phyloP scores from a whole-genome alignment of 2,797 vertebrate genomes.

The Amniataba percoides region DNA sequence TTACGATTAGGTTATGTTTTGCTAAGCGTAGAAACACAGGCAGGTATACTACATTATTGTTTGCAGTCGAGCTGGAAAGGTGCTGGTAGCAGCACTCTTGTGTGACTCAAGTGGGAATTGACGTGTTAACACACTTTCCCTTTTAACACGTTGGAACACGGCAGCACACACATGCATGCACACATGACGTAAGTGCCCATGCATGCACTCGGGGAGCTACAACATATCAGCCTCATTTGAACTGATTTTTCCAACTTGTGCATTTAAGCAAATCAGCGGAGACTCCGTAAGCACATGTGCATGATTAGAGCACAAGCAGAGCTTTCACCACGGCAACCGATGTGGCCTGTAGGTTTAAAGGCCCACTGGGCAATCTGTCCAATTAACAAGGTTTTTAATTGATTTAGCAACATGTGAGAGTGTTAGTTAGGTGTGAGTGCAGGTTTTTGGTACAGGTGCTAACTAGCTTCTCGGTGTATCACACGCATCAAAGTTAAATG shows the following conservation, averaged over 20 bases:
- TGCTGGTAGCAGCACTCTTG: constrained; percentile 55
- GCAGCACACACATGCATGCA: not conserved
- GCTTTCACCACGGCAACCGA: constrained; percentile 30
- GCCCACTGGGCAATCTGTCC: constrained; percentile 62
- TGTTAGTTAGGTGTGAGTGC: constrained; percentile 77
- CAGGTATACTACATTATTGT: constrained; percentile 44
- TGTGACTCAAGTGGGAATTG: constrained; percentile 54
- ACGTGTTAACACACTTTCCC: constrained; percentile 67
- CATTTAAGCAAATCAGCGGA: constrained; percentile 35
- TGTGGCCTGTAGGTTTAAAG: constrained; percentile 52
- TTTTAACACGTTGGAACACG: constrained; percentile 48
- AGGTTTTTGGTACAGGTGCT: constrained; percentile 68
- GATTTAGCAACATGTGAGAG: constrained; percentile 66
- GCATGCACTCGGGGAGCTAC: not conserved
- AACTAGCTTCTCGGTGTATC: constrained; percentile 78
- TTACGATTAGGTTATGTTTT: constrained; percentile 44
- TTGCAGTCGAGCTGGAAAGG: constrained; percentile 58
- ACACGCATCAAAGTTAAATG: constrained; percentile 62
- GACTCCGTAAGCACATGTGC: constrained; percentile 25
- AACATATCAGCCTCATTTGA: constrained; percentile 2
- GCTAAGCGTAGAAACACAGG: constrained; percentile 23
- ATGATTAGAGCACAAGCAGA: constrained; percentile 9
- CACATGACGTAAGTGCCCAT: not conserved
- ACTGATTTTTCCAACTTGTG: constrained; percentile 18
- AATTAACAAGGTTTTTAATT: constrained; percentile 82